phyloP scores from a whole-genome alignment of 2,113 vertebrate genomes.

The Apteryx mantelli region DNA sequence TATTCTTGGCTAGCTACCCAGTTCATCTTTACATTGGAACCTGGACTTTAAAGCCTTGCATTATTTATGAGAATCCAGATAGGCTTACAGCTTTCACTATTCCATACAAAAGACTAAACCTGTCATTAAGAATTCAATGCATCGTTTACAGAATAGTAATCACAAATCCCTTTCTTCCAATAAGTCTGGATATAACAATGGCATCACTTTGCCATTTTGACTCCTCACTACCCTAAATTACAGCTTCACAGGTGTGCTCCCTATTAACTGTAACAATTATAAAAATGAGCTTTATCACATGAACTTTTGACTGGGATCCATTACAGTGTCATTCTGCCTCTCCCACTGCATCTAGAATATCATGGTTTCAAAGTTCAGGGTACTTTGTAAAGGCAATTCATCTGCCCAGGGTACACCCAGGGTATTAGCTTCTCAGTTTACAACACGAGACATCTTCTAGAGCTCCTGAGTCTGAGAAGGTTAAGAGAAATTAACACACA shows the following conservation, averaged over 20 bases:
- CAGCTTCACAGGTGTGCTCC: background rate
- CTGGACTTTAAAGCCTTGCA: conserved; percentile 59
- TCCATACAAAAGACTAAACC: conserved; percentile 72
- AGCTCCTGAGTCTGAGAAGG: background rate
- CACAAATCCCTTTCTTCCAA: conserved; percentile 20
- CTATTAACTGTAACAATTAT: conserved; percentile 25
- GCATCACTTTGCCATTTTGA: background rate
- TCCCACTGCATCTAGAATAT: conserved; percentile 20
- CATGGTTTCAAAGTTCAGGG: conserved; percentile 50
- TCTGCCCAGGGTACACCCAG: background rate
- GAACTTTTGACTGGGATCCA: conserved; percentile 60
- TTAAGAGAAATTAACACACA: background rate
- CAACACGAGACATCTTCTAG: background rate
- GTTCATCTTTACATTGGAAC: conserved; percentile 50
- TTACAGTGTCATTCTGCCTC: conserved; percentile 34
- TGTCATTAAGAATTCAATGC: conserved; percentile 78
- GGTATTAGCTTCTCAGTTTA: background rate
- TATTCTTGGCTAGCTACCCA: conserved; percentile 37
- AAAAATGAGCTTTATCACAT: conserved; percentile 35
- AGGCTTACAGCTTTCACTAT: conserved; percentile 77
- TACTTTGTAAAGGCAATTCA: conserved; percentile 35
- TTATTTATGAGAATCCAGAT: conserved; percentile 81
- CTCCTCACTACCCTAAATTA: background rate
- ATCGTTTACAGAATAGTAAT: conserved; percentile 64
- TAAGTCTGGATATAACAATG: conserved; percentile 20